Evolutionary conservation across 2,113 vertebrate species (phyloP).

Genomic region (Bos javanicus): DNA sequence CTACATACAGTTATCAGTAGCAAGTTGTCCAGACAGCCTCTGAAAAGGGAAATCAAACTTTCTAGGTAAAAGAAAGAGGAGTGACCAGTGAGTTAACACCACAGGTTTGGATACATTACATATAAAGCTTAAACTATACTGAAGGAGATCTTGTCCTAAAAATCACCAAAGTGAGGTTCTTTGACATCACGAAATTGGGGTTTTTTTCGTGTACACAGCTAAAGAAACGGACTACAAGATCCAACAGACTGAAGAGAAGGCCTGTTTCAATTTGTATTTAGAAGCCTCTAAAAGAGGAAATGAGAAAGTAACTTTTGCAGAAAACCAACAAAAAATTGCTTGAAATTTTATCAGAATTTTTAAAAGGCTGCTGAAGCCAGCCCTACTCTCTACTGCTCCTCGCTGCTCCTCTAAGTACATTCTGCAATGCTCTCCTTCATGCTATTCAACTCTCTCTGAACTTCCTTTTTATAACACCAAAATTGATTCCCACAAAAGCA

Average conservation of each 20-base stretch:
- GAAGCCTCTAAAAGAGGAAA: background rate
- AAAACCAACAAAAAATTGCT: background rate
- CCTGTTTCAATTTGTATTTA: background rate
- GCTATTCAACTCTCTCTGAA: background rate
- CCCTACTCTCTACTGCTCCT: background rate
- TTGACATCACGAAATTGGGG: background rate
- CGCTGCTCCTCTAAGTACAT: no score
- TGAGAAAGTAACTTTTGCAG: background rate
- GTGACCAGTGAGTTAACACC: background rate
- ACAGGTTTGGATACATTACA: background rate
- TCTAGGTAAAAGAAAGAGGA: background rate
- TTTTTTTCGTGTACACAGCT: background rate
- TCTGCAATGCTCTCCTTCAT: background rate
- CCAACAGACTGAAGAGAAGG: background rate
- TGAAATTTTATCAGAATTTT: background rate
- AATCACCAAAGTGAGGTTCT: background rate
- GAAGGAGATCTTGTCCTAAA: background rate
- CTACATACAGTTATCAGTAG: background rate
- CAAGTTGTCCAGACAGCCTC: background rate
- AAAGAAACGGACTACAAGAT: background rate
- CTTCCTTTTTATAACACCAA: background rate
- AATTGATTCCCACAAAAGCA: background rate
- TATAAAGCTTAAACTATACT: background rate
- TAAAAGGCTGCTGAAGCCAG: background rate
- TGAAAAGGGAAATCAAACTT: background rate